Evolutionary conservation across 2,797 vertebrate species (phyloP).

Genomic region (Brotula barbata): DNA sequence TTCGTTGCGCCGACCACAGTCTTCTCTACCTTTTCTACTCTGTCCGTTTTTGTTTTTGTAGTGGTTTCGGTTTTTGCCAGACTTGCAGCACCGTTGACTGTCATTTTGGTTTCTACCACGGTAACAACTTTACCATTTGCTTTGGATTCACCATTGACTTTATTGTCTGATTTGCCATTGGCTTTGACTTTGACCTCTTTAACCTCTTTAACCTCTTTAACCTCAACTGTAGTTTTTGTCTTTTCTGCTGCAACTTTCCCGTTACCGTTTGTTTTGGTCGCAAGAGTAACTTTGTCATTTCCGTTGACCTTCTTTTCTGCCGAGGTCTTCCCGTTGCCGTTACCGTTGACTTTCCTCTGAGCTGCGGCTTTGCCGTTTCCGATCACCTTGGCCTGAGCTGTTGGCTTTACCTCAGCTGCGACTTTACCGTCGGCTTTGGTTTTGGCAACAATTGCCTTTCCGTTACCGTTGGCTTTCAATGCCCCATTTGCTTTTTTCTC

Average conservation of each 20-base stretch:
- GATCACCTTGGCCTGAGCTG: constrained; percentile 55
- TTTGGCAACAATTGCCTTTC: constrained; percentile 45
- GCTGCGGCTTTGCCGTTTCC: constrained; percentile 57
- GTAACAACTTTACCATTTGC: constrained; percentile 63
- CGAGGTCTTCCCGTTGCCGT: constrained; percentile 50
- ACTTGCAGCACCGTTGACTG: constrained; percentile 49
- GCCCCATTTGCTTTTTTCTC: constrained; percentile 63
- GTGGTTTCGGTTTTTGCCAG: constrained; percentile 69
- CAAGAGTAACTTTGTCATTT: constrained; percentile 61
- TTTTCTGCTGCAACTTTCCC: constrained; percentile 57
- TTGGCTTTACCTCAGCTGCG: constrained; percentile 47
- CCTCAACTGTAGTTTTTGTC: constrained; percentile 60
- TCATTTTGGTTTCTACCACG: constrained; percentile 65
- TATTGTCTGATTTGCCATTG: constrained; percentile 61
- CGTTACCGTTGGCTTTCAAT: constrained; percentile 53
- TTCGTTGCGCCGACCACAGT: constrained; percentile 53
- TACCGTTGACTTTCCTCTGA: constrained; percentile 58
- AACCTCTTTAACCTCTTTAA: constrained; percentile 48
- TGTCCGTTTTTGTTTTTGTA: constrained; percentile 60
- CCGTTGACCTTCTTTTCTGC: constrained; percentile 57
- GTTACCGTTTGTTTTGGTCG: constrained; percentile 55
- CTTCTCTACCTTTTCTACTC: constrained; percentile 55
- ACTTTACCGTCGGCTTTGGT: constrained; percentile 54
- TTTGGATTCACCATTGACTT: constrained; percentile 65
- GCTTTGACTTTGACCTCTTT: constrained; percentile 54